Evolutionary conservation across 2,113 vertebrate genomes (phyloP), one percentile per base, ranked within the genome.

Genomic region (Arothron firmamentum): DNA sequence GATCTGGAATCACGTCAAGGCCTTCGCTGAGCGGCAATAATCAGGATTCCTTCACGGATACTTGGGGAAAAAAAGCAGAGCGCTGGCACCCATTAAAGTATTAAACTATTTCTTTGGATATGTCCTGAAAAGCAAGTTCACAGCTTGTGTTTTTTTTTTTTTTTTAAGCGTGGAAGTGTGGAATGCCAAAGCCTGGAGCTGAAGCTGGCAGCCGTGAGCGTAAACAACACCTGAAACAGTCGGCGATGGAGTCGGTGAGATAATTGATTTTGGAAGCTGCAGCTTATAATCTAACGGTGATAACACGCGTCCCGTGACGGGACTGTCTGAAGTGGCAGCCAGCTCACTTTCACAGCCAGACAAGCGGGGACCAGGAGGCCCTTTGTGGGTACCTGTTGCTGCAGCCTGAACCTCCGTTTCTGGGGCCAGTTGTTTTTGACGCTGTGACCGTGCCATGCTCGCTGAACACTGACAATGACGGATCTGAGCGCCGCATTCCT

Each of bases 401-500:
- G 85, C 83, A 87, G 88, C 82, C 79, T 65, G 85, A 88, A 81
- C 80, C 84, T 80, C 77, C 66, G 47, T 76, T 83, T 84, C 82
- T 82, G 75, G 75, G 82, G 31, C 56, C 41, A 74, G 82, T 85
- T 85, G 86, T 79, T 87, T 89, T 77, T 81, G 71, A 86, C 85
- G 72, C 82, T 78, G 80, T 70, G 79, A 63, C 82, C 76, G 49
- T 31, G 78, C 60, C 72, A 88, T 63, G 85, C 84, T 83, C 79
- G 64, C 70, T 85, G 86, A 87, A 56, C 88, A 88, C 81, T 65
- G 84, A 89, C 88, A 89, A 89, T 86, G 79, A 87, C 74, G 12
- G 74, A 87, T 86, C 85, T 87, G 62, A 79, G 74, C 48, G 56
- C 77, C 17, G 71, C 86, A 89, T 89, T 89, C 88, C 88, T 85